Percentiles rank a stretch among this genome's conserved stretches.
Conservation (phyloP, 2,797 vertebrate genomes). For the Amblyopsis hoosieri region DNA sequence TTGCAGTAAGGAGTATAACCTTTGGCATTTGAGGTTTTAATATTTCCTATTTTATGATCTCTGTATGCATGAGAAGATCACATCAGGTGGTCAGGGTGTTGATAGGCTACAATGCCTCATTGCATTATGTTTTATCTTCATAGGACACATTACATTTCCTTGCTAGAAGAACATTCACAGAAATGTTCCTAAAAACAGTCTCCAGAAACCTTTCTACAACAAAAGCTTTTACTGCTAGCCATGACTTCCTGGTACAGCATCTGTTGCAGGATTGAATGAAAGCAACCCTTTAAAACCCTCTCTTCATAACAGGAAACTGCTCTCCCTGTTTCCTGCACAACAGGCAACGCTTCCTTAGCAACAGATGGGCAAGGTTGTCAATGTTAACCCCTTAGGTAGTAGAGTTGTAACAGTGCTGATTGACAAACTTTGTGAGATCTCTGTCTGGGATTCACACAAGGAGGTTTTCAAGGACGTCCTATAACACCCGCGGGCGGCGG, state of each 20-base stretch:
- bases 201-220: slow-evolving; percentile 72
- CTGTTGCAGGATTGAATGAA: slow-evolving; percentile 90
- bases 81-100: slow-evolving; percentile 1
- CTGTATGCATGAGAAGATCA: slow-evolving; percentile 1
- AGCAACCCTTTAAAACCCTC: slow-evolving; percentile 86
- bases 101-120: background rate
- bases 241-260: slow-evolving; percentile 85
- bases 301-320: slow-evolving; percentile 99
- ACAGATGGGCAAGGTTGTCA: slow-evolving; percentile 86
- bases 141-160: slow-evolving; percentile 49
- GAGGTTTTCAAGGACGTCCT: slow-evolving; percentile 70
- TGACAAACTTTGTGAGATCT: slow-evolving; percentile 42
- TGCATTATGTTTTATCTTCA: slow-evolving; percentile 20
- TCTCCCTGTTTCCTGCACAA: slow-evolving; percentile 97
- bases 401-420: slow-evolving; percentile 48
- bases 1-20: background rate
- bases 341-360: slow-evolving; percentile 93
- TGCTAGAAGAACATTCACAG: slow-evolving; percentile 40
- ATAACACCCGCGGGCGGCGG: slow-evolving; percentile 31
- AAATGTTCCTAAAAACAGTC: slow-evolving; percentile 69
- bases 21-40: too few species aligned
- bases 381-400: slow-evolving; percentile 82
- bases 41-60: too few species aligned
- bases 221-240: slow-evolving; percentile 69
- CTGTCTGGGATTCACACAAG: slow-evolving; percentile 24